Conservation (phyloP, 2,797 vertebrate species). For the Amblyopsis hoosieri region DNA sequence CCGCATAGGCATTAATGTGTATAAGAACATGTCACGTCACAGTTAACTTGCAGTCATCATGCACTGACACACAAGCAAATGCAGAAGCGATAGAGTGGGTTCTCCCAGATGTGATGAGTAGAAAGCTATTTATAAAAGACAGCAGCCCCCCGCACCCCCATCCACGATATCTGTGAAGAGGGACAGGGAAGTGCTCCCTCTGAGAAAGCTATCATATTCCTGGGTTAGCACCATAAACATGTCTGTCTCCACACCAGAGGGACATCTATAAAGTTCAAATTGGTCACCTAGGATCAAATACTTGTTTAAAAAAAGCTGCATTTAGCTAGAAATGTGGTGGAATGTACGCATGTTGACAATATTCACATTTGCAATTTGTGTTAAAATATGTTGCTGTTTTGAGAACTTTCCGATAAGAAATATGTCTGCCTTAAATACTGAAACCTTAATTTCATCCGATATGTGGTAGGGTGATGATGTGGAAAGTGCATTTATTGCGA, state of each 20-base stretch:
- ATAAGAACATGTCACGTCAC: background rate
- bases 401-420: constrained; percentile 29
- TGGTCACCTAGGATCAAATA: constrained; percentile 33
- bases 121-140: constrained; percentile 49
- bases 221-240: constrained; percentile 67
- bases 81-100: constrained; percentile 12
- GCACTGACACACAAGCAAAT: constrained; percentile 11
- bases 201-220: constrained; percentile 49
- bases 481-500: constrained; percentile 76
- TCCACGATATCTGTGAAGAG: constrained; percentile 21
- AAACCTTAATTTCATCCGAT: constrained; percentile 56
- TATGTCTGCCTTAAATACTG: constrained; percentile 39
- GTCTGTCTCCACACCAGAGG: constrained; percentile 26
- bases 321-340: constrained; percentile 25
- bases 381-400: constrained; percentile 32
- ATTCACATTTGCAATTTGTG: constrained; percentile 61
- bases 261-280: constrained; percentile 25
- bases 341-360: constrained; percentile 47
- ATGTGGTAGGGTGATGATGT: constrained; percentile 51
- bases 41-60: constrained; percentile 5
- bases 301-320: constrained; percentile 8
- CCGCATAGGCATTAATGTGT: constrained; percentile 3
- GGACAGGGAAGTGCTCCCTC: constrained; percentile 38
- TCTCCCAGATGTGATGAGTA: constrained; percentile 43
- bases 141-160: constrained; percentile 2